These are phyloP conservation scores for Ditylenchus dipsaci DNA, from an alignment of 1,140 invertebrate genomes.

Conservation along the genomic window DNA sequence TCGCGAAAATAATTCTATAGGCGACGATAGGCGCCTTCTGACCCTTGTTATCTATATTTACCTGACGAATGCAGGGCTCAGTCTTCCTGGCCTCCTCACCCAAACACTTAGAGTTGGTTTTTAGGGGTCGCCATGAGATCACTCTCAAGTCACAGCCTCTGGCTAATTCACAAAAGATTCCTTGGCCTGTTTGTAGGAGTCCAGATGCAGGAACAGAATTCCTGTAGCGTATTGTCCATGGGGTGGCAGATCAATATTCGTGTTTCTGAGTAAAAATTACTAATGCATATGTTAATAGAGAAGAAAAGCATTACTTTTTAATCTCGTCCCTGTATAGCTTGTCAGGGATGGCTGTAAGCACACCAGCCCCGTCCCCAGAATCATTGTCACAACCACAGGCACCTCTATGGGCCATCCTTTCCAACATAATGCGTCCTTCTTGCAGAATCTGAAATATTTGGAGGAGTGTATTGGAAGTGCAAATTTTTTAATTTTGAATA, in stretches of 20 bases:
- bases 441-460: conserved; percentile 72
- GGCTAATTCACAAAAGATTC: conserved; percentile 75
- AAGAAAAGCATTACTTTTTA: conserved; percentile 66
- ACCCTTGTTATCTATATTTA: background rate
- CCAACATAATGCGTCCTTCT: conserved; percentile 85
- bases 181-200: conserved; percentile 75
- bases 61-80: conserved; percentile 89
- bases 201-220: conserved; percentile 83
- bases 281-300: conserved; percentile 1
- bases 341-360: conserved; percentile 91
- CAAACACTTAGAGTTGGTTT: conserved; percentile 76
- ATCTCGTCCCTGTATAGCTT: conserved; percentile 79
- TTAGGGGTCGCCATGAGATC: conserved; percentile 80
- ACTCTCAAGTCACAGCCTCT: conserved; percentile 71
- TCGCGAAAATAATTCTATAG: no score
- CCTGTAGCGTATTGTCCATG: conserved; percentile 89
- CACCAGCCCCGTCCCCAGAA: conserved; percentile 94
- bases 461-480: background rate
- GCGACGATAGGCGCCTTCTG: no score
- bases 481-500: background rate
- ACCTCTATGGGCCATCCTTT: conserved; percentile 74
- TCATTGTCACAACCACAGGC: conserved; percentile 88
- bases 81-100: conserved; percentile 83
- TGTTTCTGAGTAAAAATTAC: conserved; percentile 49
- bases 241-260: conserved; percentile 75